These are phyloP conservation scores for Periophthalmus magnuspinnatus DNA, from an alignment of 2,797 vertebrate species.

Conservation along the genomic window DNA sequence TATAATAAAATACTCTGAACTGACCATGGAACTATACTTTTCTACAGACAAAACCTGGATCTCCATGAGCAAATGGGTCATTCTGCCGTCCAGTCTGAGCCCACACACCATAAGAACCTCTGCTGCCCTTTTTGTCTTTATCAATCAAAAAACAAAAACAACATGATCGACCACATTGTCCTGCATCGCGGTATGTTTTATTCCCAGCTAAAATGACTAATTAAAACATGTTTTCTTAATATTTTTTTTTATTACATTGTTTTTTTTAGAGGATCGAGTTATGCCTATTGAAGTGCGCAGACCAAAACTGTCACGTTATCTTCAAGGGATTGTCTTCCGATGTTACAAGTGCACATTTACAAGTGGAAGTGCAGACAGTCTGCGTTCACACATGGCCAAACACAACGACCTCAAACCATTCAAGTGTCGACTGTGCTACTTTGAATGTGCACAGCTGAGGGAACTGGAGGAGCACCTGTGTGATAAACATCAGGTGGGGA, in stretches of 20 bases:
- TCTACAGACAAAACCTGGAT: conserved; percentile 84
- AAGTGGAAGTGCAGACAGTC: conserved; percentile 85
- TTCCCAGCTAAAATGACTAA: neutral
- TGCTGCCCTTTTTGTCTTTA: conserved; percentile 93
- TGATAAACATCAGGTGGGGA: conserved; percentile 73
- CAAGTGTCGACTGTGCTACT: conserved; percentile 90
- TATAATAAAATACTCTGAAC: neutral
- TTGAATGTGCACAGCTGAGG: conserved; percentile 85
- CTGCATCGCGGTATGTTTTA: conserved; percentile 85
- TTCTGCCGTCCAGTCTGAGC: conserved; percentile 76
- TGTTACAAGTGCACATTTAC: conserved; percentile 94
- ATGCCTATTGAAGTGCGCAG: conserved; percentile 90
- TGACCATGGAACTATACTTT: neutral
- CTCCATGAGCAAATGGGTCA: conserved; percentile 87
- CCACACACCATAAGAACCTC: conserved; percentile 80
- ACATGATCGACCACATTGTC: conserved; percentile 94
- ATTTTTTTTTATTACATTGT: neutral
- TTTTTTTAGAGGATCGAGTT: conserved; percentile 84
- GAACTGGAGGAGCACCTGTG: conserved; percentile 88
- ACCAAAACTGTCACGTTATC: conserved; percentile 88
- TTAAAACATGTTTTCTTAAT: accelerated
- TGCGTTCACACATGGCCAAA: conserved; percentile 86
- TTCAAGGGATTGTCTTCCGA: conserved; percentile 88
- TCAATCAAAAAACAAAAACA: conserved; percentile 91
- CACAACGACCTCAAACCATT: conserved; percentile 87